A percentile compares a stretch with the other conserved stretches of the same genome.
Evolutionary conservation across 2,888 invertebrate species (phyloP).

Genomic region (Melanotus villosus): DNA sequence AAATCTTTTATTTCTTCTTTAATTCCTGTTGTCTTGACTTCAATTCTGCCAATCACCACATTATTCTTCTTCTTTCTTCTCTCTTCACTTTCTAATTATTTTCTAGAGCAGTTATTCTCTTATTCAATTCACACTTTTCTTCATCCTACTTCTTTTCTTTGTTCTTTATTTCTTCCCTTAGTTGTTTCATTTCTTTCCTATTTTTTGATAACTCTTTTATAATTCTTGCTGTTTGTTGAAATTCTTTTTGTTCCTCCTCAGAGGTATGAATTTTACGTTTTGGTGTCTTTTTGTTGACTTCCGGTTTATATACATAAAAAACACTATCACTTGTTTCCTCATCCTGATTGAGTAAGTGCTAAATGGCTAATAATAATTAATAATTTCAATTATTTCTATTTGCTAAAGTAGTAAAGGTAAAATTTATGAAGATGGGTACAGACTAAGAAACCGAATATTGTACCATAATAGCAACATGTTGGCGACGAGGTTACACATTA

Average conservation of each 20-base stretch:
- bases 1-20: neutral
- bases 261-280: neutral
- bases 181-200: neutral
- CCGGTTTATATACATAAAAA: too few species aligned
- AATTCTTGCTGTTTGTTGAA: neutral
- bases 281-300: too few species aligned
- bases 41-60: neutral
- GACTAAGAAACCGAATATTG: too few species aligned
- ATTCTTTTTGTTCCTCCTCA: constrained; percentile 4
- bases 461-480: too few species aligned
- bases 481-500: too few species aligned
- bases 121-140: neutral
- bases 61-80: neutral
- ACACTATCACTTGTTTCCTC: too few species aligned
- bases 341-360: too few species aligned
- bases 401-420: too few species aligned
- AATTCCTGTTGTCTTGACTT: neutral
- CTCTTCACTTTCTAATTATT: neutral
- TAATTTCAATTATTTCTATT: too few species aligned
- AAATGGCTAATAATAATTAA: too few species aligned
- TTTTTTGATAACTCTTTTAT: neutral
- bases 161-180: constrained; percentile 2
- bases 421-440: too few species aligned
- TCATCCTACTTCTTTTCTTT: constrained; percentile 2
- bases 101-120: neutral